Evolutionary conservation across 2,113 vertebrate genomes (phyloP), one percentile per base, ranked within the genome.

Genomic region (Cinclus cinclus): DNA sequence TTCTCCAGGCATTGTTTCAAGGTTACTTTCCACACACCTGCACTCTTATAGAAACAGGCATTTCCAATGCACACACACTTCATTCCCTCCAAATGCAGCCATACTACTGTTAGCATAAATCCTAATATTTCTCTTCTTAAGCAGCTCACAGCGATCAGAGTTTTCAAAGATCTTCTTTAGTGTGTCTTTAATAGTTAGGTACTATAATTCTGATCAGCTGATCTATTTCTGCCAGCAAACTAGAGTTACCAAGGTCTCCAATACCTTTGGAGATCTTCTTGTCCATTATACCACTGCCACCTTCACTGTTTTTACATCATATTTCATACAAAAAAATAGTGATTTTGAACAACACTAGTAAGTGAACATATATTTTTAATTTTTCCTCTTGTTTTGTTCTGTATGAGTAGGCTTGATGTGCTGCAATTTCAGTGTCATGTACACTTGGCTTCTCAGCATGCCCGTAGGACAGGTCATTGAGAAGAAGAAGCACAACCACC

Each of bases 401-500:
- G 5, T 30, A 7, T 41, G 44, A 56, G 0, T 47, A 74, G 64
- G 20, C 60, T 44, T 0, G 0, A 37, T 19, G 22, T 71, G 42
- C 49, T 67, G 21, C 14, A 52, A 41, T 39, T 44, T 86, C 50
- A 92, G 15, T 1, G 1, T 23, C 37, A 30, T 27, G 6, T 59
- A 79, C 20, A 37, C 33, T 23, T 68, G 39, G 44, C 41, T 79
- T 75, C 52, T 65, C 65, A 65, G 50, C 20, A 35, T 18, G 18
- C 21, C 27, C 0, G 0, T 0, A 69, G 60, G 35, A 79, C 62
- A 53, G 15, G 33, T 39, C 20, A 31, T 33, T 31, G 20, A 64
- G 28, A 15, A 21, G 52, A 69, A 79, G 33, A 15, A 69, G 41
- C 59, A 86, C 44, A 42, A 46, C 7, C 22, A 44, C 25, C 46